Base-by-base conservation (phyloP, 2,113 vertebrate species). In the Toxotes chatareus region DNA sequence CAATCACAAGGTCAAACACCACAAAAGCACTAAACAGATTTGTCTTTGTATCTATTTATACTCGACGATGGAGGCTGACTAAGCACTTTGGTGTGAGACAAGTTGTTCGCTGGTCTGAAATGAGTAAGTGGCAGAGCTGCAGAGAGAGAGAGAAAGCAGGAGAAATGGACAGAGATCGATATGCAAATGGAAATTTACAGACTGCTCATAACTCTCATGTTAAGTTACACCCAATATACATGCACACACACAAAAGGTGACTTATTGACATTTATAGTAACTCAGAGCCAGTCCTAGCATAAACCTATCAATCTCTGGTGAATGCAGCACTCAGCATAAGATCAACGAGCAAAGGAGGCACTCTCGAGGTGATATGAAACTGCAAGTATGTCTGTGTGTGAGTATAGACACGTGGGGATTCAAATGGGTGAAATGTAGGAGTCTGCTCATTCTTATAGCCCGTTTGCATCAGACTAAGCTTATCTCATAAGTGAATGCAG, bases 1-100 rank as follows among this genome's bases (percentile, higher is more conserved):
- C 32, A 64, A 79, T 78, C 86, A 90, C 88, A 80, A 78, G 85
- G 65, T 89, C 61, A 81, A 71, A 57, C 57, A 81, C 11, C 75
- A 75, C 73, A 69, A 47, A 51, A 6, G 66, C 59, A 16, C 60
- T 73, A 40, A 89, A 86, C 83, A 89, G 79, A 87, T 80, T 68
- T 63, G 82, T 63, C 79, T 86, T 86, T 88, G 79, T 86, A 79
- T 85, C 76, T 87, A 82, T 88, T 89, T 72, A 61, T 87, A 75
- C 16, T 10, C 14, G 34, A 55, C n/a, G 32, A 21, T 1, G 9
- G 65, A 57, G 62, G 84, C 83, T 88, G 88, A 90, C 85, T 78
- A 64, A 46, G 85, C 84, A 86, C 65, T 82, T 86, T n/a, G 13
- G 71, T 23, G 3, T 14, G 12, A 2, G 76, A 59, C 60, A 1